Percentiles rank a stretch among this genome's conserved stretches.
Evolutionary conservation across 92 coral and sea anemone species (phyloP).

Genomic region (Zoanthus sociatus): DNA sequence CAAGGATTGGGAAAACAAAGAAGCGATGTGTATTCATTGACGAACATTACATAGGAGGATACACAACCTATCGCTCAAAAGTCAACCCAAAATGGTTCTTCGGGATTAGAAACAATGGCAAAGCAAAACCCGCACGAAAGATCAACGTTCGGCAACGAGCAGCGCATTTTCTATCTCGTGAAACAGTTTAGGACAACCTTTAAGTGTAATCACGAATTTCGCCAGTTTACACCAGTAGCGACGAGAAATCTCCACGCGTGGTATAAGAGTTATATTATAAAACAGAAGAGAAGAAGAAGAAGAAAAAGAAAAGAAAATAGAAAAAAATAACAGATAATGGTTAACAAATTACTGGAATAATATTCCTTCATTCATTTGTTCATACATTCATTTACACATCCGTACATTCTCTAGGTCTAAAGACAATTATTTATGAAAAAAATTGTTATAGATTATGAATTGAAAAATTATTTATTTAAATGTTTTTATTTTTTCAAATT

Average conservation of each 20-base stretch:
- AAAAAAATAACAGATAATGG: neutral
- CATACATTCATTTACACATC: neutral
- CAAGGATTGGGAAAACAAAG: neutral
- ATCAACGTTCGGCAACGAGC: conserved; percentile 23
- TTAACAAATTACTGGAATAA: neutral
- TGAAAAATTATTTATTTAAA: neutral
- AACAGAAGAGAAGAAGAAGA: neutral
- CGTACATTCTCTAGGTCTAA: neutral
- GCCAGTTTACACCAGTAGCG: neutral
- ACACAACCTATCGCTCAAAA: conserved; percentile 15
- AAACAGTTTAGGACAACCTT: neutral
- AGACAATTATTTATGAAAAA: conserved; percentile 1
- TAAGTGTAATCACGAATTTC: neutral
- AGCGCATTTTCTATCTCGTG: conserved; percentile 24
- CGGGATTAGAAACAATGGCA: conserved; percentile 20
- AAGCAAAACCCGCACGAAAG: conserved; percentile 15
- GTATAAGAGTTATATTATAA: too few species aligned
- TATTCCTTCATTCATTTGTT: neutral
- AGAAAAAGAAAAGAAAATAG: neutral
- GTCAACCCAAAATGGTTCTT: conserved; percentile 17
- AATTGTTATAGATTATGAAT: too few species aligned
- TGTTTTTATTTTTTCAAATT: neutral
- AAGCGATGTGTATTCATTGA: conserved; percentile 26
- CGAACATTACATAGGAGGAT: conserved; percentile 37
- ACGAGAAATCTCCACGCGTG: too few species aligned